These are phyloP conservation scores for Pteromalus puparum DNA, from an alignment of 1,140 invertebrate species.

Conservation along the genomic window DNA sequence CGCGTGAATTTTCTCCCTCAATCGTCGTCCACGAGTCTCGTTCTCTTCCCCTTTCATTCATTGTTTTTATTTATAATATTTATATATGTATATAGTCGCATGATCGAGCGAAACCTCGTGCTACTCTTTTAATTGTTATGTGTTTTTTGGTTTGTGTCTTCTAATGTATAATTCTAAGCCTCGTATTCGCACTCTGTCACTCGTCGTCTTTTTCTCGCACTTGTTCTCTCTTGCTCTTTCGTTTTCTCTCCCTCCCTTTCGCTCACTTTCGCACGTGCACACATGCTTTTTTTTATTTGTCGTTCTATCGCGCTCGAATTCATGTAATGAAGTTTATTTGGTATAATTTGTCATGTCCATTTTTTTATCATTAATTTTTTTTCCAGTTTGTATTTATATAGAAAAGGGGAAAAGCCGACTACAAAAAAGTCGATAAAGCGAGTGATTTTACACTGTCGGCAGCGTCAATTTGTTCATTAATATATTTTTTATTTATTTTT, in stretches of 20 bases:
- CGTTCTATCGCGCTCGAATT: conserved; percentile 16
- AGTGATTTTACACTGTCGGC: conserved; percentile 45
- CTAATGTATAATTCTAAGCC: conserved; percentile 19
- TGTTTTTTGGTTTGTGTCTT: neutral
- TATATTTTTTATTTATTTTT: conserved; percentile 14
- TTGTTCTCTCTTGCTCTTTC: neutral
- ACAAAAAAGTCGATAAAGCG: conserved; percentile 41
- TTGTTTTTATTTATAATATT: conserved; percentile 37
- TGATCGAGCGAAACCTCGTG: conserved; percentile 27
- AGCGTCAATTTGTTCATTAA: conserved; percentile 28
- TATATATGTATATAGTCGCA: conserved; percentile 40
- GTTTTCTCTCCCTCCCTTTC: neutral
- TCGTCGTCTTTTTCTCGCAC: neutral
- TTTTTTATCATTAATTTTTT: conserved; percentile 19
- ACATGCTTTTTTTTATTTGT: conserved; percentile 2
- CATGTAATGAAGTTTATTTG: conserved; percentile 22
- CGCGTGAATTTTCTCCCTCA: conserved; percentile 9
- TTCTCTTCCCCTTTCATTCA: neutral
- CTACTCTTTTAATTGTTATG: conserved; percentile 30
- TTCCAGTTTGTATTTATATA: conserved; percentile 36
- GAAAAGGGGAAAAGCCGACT: conserved; percentile 46
- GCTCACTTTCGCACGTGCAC: neutral
- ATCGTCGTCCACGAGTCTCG: neutral
- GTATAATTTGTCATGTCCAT: conserved; percentile 29
- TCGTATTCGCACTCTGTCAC: neutral